Evolutionary conservation across 2,888 invertebrate genomes (phyloP).

Genomic region (Neria commutata): DNA sequence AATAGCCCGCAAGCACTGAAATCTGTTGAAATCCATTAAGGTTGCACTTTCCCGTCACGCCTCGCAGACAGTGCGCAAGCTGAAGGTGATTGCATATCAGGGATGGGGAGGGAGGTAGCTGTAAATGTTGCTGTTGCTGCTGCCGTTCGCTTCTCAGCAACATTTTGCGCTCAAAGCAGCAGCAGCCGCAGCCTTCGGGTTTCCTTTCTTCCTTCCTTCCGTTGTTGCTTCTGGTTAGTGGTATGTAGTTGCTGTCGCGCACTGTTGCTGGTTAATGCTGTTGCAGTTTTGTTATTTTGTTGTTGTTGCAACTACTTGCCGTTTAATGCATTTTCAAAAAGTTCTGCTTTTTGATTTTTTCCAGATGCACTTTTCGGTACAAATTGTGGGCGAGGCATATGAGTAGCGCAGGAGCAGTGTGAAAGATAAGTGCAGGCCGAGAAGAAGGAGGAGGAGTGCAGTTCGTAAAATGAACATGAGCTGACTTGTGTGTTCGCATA

Average conservation of each 20-base stretch:
- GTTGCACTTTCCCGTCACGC: slow-evolving; percentile 1
- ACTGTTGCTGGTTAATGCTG: slow-evolving; percentile 12
- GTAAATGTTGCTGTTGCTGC: slow-evolving; percentile 3
- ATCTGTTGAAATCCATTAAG: slow-evolving; percentile 12
- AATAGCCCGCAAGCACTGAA: background rate
- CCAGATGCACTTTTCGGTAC: no score
- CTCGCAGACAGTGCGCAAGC: no score
- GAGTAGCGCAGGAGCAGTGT: no score
- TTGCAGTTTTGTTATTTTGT: slow-evolving; percentile 8
- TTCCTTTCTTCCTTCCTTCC: background rate
- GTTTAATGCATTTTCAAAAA: slow-evolving; percentile 15
- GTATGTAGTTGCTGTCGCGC: slow-evolving; percentile 6
- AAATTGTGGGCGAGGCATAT: no score
- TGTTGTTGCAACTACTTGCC: slow-evolving; percentile 10
- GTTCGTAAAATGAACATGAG: no score
- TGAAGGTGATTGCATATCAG: no score
- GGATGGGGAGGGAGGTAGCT: no score
- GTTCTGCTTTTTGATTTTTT: background rate
- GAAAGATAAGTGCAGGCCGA: no score
- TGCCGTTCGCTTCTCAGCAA: background rate
- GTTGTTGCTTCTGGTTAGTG: background rate
- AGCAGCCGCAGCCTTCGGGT: no score
- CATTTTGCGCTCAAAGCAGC: no score
- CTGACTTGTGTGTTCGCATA: no score
- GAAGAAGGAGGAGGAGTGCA: no score